These are phyloP conservation scores for Philopedon plagiatum DNA, from an alignment of 2,888 invertebrate genomes.

Conservation along the genomic window DNA sequence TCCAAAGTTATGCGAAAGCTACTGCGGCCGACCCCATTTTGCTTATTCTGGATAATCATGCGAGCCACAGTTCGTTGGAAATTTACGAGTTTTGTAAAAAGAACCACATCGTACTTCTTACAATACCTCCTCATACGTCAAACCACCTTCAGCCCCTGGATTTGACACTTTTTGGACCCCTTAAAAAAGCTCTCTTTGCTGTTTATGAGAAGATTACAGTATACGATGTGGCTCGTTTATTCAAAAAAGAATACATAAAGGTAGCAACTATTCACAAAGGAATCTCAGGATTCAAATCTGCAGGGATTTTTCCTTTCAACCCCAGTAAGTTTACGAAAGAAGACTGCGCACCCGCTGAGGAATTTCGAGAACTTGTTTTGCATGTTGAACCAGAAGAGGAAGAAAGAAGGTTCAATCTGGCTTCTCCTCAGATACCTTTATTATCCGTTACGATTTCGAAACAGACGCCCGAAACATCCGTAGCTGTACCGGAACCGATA, in stretches of 20 bases:
- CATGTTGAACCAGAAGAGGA: constrained; percentile 21
- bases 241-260: constrained; percentile 41
- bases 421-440: neutral
- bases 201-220: constrained; percentile 47
- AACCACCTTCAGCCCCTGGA: constrained; percentile 8
- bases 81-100: too few relatives aligned
- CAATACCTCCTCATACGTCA: neutral
- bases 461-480: too few relatives aligned
- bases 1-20: constrained; percentile 32
- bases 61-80: constrained; percentile 31
- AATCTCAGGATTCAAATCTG: constrained; percentile 46
- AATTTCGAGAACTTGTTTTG: constrained; percentile 41
- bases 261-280: constrained; percentile 45
- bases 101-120: constrained; percentile 33
- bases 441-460: too few relatives aligned
- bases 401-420: constrained; percentile 16
- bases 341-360: constrained; percentile 23
- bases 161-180: too few relatives aligned
- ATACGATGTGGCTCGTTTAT: constrained; percentile 48
- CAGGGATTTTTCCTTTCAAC: constrained; percentile 42
- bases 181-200: constrained; percentile 28
- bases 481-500: neutral
- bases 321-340: neutral
- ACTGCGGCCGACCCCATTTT: constrained; percentile 29
- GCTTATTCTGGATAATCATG: constrained; percentile 39